Conservation (phyloP, 2,888 invertebrate species). For the Leptura quadrifasciata region DNA sequence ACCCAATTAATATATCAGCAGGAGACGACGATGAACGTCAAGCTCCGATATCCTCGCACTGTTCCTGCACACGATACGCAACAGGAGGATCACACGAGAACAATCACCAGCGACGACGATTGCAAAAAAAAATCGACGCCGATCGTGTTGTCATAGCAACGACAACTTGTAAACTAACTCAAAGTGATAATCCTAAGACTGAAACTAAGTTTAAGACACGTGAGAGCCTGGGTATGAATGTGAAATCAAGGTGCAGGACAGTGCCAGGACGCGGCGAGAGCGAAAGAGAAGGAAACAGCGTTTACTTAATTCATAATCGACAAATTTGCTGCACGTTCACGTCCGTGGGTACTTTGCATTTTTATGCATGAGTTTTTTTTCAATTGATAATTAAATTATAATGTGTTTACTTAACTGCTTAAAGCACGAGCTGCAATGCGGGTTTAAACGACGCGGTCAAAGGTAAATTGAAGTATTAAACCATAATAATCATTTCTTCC, state of each 20-base stretch:
- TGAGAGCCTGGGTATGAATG: constrained; percentile 11
- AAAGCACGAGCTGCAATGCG: background rate
- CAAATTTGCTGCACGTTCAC: constrained; percentile 15
- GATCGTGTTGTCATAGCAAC: constrained; percentile 45
- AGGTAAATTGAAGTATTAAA: background rate
- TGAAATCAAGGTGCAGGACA: background rate
- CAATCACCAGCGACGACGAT: constrained; percentile 17
- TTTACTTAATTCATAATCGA: constrained; percentile 17
- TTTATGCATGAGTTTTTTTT: constrained; percentile 14
- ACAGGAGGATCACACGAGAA: background rate
- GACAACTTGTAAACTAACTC: constrained; percentile 48
- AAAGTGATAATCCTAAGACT: constrained; percentile 42
- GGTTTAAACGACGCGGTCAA: background rate
- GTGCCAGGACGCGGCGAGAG: background rate
- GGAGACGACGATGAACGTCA: background rate
- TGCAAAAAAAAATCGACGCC: constrained; percentile 32
- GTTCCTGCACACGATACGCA: background rate
- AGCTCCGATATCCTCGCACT: background rate
- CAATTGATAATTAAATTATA: background rate
- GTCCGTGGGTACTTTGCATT: constrained; percentile 4
- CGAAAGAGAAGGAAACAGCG: constrained; percentile 10
- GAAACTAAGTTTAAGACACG: constrained; percentile 33
- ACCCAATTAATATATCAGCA: background rate
- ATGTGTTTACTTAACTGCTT: background rate
- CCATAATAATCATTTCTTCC: background rate